phyloP scores from a whole-genome alignment of 2,888 invertebrate genomes.

The Euclidia mi region DNA sequence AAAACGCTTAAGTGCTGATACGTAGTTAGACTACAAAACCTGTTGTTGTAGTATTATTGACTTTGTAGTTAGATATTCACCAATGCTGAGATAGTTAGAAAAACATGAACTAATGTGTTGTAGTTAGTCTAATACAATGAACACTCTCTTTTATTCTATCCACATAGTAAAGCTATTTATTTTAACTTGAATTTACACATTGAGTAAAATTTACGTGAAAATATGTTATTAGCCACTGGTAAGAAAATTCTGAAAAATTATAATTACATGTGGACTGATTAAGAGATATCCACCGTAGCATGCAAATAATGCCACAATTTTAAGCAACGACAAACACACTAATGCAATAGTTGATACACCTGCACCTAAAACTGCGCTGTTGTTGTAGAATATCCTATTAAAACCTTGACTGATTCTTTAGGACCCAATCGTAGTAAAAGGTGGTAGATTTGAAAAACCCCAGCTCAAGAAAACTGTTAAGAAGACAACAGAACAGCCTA shows the following conservation, averaged over 20 bases:
- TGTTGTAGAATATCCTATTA: constrained; percentile 65
- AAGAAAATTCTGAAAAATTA: background rate
- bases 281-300: constrained; percentile 49
- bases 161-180: constrained; percentile 20
- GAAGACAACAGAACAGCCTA: constrained; percentile 79
- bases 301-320: constrained; percentile 42
- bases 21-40: constrained; percentile 53
- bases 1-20: constrained; percentile 45
- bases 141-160: constrained; percentile 44
- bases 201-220: too few relatives aligned
- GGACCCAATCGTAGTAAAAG: constrained; percentile 84
- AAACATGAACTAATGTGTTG: constrained; percentile 63
- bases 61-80: constrained; percentile 32
- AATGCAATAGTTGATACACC: constrained; percentile 64
- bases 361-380: constrained; percentile 69
- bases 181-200: too few relatives aligned
- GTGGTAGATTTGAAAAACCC: constrained; percentile 86
- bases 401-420: constrained; percentile 79
- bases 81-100: constrained; percentile 79
- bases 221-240: too few relatives aligned
- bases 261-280: constrained; percentile 16
- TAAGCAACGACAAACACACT: constrained; percentile 67
- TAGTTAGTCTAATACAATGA: constrained; percentile 64
- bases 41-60: constrained; percentile 48
- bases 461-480: constrained; percentile 85